Conservation (phyloP, 2,113 vertebrate species). For the Pelusios castaneus region DNA sequence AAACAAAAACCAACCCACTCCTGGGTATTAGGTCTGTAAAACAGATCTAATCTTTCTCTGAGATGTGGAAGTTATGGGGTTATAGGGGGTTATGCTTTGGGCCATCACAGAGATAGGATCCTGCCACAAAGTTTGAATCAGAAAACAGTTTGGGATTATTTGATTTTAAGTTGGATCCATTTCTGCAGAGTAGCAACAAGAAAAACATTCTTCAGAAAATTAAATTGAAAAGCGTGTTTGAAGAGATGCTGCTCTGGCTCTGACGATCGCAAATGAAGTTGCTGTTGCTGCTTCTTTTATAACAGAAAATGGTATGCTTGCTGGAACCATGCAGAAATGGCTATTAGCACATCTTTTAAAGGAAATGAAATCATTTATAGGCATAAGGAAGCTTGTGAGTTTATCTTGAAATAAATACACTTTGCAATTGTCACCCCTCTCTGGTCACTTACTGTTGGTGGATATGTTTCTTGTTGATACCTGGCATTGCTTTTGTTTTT, state of each 20-base stretch:
- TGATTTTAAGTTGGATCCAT: not conserved
- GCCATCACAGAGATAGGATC: not conserved
- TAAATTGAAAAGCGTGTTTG: not conserved
- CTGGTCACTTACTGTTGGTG: not conserved
- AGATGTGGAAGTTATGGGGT: not conserved
- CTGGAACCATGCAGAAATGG: not conserved
- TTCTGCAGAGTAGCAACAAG: not conserved
- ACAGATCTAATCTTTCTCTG: not conserved
- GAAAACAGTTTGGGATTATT: not conserved
- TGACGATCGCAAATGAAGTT: not conserved
- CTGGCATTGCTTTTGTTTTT: not conserved
- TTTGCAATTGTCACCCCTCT: not conserved
- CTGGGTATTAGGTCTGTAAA: not conserved
- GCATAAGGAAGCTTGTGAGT: not conserved
- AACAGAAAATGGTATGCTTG: not conserved
- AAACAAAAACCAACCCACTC: too few relatives aligned
- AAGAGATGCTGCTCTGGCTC: fast-evolving
- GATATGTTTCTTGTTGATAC: not conserved
- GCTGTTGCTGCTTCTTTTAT: not conserved
- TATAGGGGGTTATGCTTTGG: not conserved
- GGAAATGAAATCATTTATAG: not conserved
- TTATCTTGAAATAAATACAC: not conserved
- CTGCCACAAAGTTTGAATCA: not conserved
- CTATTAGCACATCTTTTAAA: not conserved
- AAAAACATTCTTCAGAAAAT: not conserved